These are phyloP conservation scores for Drosophila obscura DNA, from an alignment of 1,140 invertebrate genomes.

Conservation along the genomic window DNA sequence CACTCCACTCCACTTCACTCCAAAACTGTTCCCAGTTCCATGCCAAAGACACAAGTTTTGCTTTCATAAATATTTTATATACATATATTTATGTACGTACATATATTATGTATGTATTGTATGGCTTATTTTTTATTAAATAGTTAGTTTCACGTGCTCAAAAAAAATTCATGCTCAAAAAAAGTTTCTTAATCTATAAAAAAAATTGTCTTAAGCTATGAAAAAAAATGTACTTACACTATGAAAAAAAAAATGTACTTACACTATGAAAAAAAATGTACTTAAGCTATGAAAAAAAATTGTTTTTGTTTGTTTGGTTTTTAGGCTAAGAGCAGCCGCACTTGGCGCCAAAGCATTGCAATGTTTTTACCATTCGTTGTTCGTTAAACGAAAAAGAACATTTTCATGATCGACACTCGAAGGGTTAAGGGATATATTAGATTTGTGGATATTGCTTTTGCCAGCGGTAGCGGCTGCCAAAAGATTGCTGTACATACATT, in stretches of 20 bases:
- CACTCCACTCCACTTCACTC: not conserved
- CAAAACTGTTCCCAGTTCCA: not conserved
- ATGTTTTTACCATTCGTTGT: slow-evolving; percentile 26
- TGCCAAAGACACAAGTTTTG: slow-evolving; percentile 2
- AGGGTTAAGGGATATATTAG: too few species aligned
- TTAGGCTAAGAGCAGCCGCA: slow-evolving; percentile 46
- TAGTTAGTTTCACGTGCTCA: slow-evolving; percentile 56
- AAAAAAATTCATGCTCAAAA: slow-evolving; percentile 77
- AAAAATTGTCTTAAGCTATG: slow-evolving; percentile 4
- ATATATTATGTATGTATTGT: not conserved
- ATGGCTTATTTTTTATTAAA: slow-evolving; percentile 22
- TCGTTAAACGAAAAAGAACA: slow-evolving; percentile 47
- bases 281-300: slow-evolving; percentile 50
- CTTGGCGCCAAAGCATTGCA: slow-evolving; percentile 25
- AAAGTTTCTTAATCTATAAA: slow-evolving; percentile 42
- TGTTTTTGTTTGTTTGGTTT: slow-evolving; percentile 19
- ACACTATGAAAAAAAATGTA: slow-evolving; percentile 32
- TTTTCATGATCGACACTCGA: not conserved
- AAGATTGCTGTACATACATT: slow-evolving; percentile 14
- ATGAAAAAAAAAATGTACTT: slow-evolving; percentile 54
- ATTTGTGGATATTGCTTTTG: slow-evolving; percentile 15
- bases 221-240: slow-evolving; percentile 53
- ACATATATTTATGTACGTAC: slow-evolving; percentile 1
- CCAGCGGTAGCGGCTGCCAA: slow-evolving; percentile 19
- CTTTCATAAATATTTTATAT: slow-evolving; percentile 15